Percentiles rank a stretch among this genome's conserved stretches.
Evolutionary conservation across 2,797 vertebrate genomes (phyloP).

Genomic region (Catamblyrhynchus diadema): DNA sequence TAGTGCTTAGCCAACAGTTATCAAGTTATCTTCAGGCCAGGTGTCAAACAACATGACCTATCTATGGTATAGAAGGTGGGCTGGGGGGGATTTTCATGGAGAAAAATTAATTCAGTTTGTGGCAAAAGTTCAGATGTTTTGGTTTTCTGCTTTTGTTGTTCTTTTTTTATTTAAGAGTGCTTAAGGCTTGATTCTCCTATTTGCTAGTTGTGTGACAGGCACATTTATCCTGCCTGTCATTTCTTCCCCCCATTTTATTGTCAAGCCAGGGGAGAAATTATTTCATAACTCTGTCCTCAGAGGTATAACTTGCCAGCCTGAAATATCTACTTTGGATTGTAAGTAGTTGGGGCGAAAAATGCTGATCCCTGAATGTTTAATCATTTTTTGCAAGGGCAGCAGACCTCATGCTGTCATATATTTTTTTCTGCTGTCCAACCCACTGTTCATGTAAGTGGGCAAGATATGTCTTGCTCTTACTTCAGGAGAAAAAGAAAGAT

Average conservation of each 20-base stretch:
- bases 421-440: neutral
- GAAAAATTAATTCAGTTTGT: slow-evolving; percentile 28
- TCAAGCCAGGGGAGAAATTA: slow-evolving; percentile 57
- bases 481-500: neutral
- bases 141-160: neutral
- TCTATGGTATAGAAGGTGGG: neutral
- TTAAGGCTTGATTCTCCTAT: slow-evolving; percentile 44
- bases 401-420: slow-evolving; percentile 6
- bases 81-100: neutral
- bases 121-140: slow-evolving; percentile 5
- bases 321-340: slow-evolving; percentile 55
- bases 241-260: slow-evolving; percentile 30
- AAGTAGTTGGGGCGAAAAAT: slow-evolving; percentile 35
- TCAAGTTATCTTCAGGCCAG: neutral
- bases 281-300: slow-evolving; percentile 60
- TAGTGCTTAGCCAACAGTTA: neutral
- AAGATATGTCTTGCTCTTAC: neutral
- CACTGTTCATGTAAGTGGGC: neutral
- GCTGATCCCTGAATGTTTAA: slow-evolving; percentile 56
- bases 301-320: slow-evolving; percentile 45
- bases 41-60: neutral
- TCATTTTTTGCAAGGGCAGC: slow-evolving; percentile 50
- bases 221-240: slow-evolving; percentile 59
- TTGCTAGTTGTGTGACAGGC: slow-evolving; percentile 23
- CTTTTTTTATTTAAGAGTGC: slow-evolving; percentile 40